Conservation (phyloP, 1,140 invertebrate species). For the Sipha flava region DNA sequence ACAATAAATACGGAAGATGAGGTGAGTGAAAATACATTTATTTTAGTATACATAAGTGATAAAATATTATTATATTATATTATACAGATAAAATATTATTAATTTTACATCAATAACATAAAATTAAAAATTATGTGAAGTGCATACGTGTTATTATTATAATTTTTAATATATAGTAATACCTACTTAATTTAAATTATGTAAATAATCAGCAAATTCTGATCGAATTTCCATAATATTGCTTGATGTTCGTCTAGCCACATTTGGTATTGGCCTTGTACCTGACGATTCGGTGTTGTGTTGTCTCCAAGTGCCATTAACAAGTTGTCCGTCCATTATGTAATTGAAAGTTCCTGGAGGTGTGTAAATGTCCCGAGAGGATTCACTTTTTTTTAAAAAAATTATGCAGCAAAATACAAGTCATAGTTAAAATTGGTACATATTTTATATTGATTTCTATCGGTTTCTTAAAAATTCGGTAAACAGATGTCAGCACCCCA, state of each 20-base stretch:
- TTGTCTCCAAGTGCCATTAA: not conserved
- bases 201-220: no score
- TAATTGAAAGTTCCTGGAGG: not conserved
- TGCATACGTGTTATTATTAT: no score
- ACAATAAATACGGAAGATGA: not conserved
- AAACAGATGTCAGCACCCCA: not conserved
- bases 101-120: no score
- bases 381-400: not conserved
- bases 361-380: not conserved
- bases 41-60: no score
- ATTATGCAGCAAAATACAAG: not conserved
- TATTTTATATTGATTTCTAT: conserved; percentile 40
- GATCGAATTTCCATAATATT: no score
- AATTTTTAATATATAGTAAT: no score
- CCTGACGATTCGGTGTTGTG: not conserved
- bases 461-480: conserved; percentile 7
- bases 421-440: conserved; percentile 27
- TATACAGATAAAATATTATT: no score
- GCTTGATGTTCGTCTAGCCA: no score
- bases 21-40: no score
- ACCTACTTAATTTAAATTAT: no score
- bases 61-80: no score
- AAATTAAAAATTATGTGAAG: no score
- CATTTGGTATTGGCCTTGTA: not conserved
- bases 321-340: not conserved